Percentiles rank a stretch among this genome's conserved stretches.
Evolutionary conservation across 2,797 vertebrate species (phyloP).

Genomic region (Urocyon cinereoargenteus): DNA sequence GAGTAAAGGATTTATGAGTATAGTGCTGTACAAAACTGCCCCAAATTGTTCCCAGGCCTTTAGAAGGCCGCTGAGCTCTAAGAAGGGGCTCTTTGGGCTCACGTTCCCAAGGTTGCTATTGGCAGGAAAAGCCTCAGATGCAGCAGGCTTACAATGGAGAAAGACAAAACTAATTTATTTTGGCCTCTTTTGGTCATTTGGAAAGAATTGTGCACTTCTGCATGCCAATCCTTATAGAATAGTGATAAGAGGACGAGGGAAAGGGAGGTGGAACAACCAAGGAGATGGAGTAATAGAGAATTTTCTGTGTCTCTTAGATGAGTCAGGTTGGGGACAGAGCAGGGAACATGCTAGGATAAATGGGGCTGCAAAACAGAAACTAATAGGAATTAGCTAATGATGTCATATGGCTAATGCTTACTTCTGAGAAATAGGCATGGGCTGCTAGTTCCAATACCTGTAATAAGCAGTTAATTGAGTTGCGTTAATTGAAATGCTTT

Average conservation of each 20-base stretch:
- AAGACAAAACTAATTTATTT: neutral
- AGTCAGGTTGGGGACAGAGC: conserved; percentile 54
- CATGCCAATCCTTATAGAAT: neutral
- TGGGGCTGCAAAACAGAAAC: conserved; percentile 62
- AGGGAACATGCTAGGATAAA: conserved; percentile 73
- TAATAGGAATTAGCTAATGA: conserved; percentile 70
- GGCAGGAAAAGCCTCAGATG: neutral
- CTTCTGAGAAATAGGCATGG: conserved; percentile 79
- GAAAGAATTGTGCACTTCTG: neutral
- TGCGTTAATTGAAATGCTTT: conserved; percentile 61
- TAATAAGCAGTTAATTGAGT: conserved; percentile 79
- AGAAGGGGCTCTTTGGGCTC: neutral
- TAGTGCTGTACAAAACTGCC: neutral
- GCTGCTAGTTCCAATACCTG: conserved; percentile 81
- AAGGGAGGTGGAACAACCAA: neutral
- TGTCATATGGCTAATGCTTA: conserved; percentile 70
- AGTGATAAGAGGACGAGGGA: neutral
- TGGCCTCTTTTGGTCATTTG: neutral
- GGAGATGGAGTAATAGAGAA: neutral
- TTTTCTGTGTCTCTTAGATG: conserved; percentile 42
- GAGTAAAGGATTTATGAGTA: neutral
- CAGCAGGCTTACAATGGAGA: neutral
- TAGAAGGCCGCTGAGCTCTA: neutral
- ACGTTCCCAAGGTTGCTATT: neutral
- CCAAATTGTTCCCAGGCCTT: neutral